Percentiles rank a stretch among this genome's conserved stretches.
Conservation (phyloP, 23 tunicate genomes). For the Ascidia mentula region DNA sequence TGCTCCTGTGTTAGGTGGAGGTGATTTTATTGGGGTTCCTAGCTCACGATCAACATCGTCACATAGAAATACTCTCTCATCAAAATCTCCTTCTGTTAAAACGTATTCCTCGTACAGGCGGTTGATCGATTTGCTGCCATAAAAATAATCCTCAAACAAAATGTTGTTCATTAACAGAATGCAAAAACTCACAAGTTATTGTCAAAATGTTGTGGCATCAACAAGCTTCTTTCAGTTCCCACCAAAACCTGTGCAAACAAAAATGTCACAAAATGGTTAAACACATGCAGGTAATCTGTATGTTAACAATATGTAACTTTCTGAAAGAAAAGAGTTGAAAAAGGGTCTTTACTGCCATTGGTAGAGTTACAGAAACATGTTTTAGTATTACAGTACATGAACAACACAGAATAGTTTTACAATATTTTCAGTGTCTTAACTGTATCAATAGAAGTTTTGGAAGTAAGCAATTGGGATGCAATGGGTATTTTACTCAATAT, state of each 20-base stretch:
- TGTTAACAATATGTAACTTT: no score
- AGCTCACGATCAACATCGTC: slow-evolving; percentile 80
- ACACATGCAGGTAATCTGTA: no score
- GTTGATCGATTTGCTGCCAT: slow-evolving; percentile 50
- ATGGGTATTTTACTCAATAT: no score
- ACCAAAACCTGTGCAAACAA: slow-evolving; percentile 18
- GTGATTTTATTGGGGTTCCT: slow-evolving; percentile 91
- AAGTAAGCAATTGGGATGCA: no score
- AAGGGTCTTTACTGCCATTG: no score
- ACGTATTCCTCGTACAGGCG: slow-evolving; percentile 79
- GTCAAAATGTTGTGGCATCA: slow-evolving; percentile 68
- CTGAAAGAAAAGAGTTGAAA: no score
- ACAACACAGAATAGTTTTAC: no score
- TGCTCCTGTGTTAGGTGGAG: slow-evolving; percentile 3
- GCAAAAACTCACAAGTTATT: slow-evolving; percentile 36
- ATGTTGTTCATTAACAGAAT: not conserved
- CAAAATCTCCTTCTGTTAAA: slow-evolving; percentile 89
- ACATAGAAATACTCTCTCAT: slow-evolving; percentile 84
- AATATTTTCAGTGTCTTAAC: no score
- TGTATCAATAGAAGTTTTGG: no score
- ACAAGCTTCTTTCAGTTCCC: slow-evolving; percentile 46
- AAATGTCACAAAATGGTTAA: no score
- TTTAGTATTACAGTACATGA: no score
- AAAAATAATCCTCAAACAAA: not conserved
- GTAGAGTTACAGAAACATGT: no score